Percentiles rank a stretch among this genome's conserved stretches.
phyloP scores from a whole-genome alignment of 2,888 invertebrate genomes.

The Seladonia tumulorum region DNA sequence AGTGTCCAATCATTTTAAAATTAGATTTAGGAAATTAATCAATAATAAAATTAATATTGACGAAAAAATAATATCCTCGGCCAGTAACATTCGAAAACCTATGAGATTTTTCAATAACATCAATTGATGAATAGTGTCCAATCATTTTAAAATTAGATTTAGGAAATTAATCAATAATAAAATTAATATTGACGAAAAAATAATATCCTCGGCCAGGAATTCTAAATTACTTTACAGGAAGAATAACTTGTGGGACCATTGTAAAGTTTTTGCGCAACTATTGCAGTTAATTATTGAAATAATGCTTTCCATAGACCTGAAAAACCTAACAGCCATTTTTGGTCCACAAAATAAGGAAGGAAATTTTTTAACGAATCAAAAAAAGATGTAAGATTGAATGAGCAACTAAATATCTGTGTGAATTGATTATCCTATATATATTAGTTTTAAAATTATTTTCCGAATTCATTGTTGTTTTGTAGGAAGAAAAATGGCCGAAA shows the following conservation, averaged over 20 bases:
- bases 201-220: neutral
- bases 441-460: neutral
- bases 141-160: neutral
- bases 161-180: neutral
- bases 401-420: neutral
- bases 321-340: neutral
- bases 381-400: neutral
- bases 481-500: neutral
- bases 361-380: neutral
- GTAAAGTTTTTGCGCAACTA: neutral
- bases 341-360: neutral
- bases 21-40: neutral
- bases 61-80: neutral
- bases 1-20: neutral
- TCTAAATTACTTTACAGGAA: neutral
- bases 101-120: neutral
- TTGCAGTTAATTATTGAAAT: neutral
- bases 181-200: no score
- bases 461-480: neutral
- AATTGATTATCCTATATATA: neutral
- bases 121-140: neutral
- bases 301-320: neutral
- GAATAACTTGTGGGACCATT: neutral
- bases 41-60: no score
- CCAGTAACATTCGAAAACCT: neutral